A percentile compares a stretch with the other conserved stretches of the same genome.
phyloP scores from a whole-genome alignment of 2,113 vertebrate species.

The Pteronura brasiliensis region DNA sequence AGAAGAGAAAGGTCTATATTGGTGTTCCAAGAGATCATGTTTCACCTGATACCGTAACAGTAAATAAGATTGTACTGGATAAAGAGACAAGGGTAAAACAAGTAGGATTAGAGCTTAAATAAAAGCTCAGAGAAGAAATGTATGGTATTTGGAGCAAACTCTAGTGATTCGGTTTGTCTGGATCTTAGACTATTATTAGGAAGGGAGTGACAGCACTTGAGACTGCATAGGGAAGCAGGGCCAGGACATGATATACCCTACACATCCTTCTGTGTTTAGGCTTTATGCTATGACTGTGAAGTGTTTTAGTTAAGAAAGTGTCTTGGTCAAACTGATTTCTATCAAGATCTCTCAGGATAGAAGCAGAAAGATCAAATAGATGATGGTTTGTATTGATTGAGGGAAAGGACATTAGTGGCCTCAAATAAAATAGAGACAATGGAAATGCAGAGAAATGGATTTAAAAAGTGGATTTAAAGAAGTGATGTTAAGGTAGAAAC shows the following conservation, averaged over 20 bases:
- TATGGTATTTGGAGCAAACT: not conserved
- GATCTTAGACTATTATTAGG: not conserved
- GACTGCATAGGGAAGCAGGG: not conserved
- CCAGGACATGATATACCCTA: not conserved
- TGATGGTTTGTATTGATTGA: not conserved
- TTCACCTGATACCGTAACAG: not conserved
- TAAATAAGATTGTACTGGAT: not conserved
- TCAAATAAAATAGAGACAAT: not conserved
- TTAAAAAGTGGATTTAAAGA: not conserved
- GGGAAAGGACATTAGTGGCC: not conserved
- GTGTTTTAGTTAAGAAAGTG: not conserved
- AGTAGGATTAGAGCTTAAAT: not conserved
- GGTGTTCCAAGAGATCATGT: not conserved
- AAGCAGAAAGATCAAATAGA: conserved; percentile 6
- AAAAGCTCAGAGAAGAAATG: not conserved
- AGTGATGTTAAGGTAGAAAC: not conserved
- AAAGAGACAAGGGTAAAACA: not conserved
- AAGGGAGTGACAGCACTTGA: not conserved
- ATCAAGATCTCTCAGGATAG: not conserved
- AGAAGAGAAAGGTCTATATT: not conserved
- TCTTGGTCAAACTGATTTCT: not conserved
- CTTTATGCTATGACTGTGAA: not conserved
- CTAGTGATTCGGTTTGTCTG: not conserved
- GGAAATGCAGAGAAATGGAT: not conserved
- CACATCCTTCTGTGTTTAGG: not conserved